Evolutionary conservation across 1,140 invertebrate genomes (phyloP), one percentile per base, ranked within the genome.

Genomic region (Tetramorium simillimum): DNA sequence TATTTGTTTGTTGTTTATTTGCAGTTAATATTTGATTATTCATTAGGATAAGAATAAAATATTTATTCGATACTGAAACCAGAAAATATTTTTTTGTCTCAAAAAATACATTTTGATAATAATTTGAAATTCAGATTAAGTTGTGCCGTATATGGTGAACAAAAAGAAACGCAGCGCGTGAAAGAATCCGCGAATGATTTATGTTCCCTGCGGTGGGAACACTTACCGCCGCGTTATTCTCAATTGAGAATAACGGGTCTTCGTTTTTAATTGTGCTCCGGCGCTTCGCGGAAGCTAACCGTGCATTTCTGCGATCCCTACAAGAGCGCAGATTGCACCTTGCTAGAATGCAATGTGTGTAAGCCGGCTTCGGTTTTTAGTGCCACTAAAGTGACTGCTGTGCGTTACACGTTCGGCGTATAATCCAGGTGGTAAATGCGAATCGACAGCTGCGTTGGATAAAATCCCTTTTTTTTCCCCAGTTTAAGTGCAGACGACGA

Each of bases 261-360:
- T 82, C 69, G 73, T 43, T 88, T 77, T 88, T 73, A 60, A 70
- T 86, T 80, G 46, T 81, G 56, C 46, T 81, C 69, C 12, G n/a
- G 18, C 58, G 58, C 37, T 46, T 67, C 28, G 21, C 40, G 40
- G 6, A 28, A 63, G 40, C n/a, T 72, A 82, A 72, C 28, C 28
- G 69, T 6, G 46, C 49, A 49, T 77, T 85, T 85, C 58, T 53
- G 43, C 58, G 60, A 78, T 58, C n/a, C 43, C 70, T 84, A 37
- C 81, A 51, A 73, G 53, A 53, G 82, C 67, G 51, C 67, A 58
- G 62, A 58, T 46, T 43, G 60, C 24, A 10, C 75, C 33, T 53
- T 43, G 16, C 16, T 21, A 21, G 37, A 40, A 56, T 46, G 43
- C 53, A 33, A 62, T 46, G 65, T 46, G 37, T 53, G 18, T 62